A percentile compares a stretch with the other conserved stretches of the same genome.
phyloP scores from a whole-genome alignment of 2,113 vertebrate genomes.

The Pollimyrus isidori region DNA sequence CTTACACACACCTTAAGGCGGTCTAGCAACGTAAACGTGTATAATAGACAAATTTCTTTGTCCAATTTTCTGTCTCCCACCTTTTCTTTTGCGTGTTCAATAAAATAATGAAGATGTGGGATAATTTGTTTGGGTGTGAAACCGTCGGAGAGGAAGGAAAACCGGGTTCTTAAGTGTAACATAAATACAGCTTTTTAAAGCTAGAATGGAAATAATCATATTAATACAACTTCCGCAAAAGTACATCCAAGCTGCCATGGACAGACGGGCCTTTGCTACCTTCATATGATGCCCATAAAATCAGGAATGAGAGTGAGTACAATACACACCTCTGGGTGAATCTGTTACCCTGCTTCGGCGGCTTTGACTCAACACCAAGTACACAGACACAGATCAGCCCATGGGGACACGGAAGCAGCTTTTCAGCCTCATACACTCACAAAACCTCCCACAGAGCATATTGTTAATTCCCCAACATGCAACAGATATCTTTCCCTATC shows the following conservation, averaged over 20 bases:
- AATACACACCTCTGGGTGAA: background rate
- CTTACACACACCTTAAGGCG: slow-evolving; percentile 17
- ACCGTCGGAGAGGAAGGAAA: background rate
- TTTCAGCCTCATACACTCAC: background rate
- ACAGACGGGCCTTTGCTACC: background rate
- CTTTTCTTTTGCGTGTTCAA: slow-evolving; percentile 14
- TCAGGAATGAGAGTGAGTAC: background rate
- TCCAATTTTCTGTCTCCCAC: slow-evolving; percentile 11
- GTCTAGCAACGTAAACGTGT: slow-evolving; percentile 29
- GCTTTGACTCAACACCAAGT: background rate
- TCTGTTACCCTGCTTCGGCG: background rate
- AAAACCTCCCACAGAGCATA: background rate
- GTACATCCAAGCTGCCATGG: background rate
- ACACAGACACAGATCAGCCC: background rate
- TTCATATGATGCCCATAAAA: background rate
- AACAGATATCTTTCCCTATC: background rate
- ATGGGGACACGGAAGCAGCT: background rate
- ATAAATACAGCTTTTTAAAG: background rate
- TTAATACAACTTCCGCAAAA: background rate
- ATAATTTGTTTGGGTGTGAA: background rate
- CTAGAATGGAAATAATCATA: background rate
- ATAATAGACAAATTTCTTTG: slow-evolving; percentile 36
- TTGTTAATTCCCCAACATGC: background rate
- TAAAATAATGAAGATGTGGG: background rate
- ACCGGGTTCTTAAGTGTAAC: background rate